Evolutionary conservation across 2,113 vertebrate genomes (phyloP).

Genomic region (Tamias sibiricus): DNA sequence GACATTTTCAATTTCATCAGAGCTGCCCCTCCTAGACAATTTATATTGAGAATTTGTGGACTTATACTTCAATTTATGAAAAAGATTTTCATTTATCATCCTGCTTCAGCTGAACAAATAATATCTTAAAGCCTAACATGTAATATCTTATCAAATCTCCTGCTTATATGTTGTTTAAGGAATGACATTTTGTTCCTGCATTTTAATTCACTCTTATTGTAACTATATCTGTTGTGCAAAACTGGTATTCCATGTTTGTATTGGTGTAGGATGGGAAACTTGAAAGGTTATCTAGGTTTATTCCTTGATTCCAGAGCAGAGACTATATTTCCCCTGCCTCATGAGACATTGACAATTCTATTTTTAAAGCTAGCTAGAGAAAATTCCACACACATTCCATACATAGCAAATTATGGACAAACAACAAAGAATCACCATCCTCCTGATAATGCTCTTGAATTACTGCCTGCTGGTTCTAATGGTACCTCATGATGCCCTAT

Average conservation of each 20-base stretch:
- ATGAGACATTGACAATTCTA: not conserved
- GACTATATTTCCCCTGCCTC: not conserved
- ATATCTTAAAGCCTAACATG: not conserved
- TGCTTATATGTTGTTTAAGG: not conserved
- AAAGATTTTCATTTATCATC: constrained; percentile 2
- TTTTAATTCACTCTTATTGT: not conserved
- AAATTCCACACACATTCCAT: not conserved
- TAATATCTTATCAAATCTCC: not conserved
- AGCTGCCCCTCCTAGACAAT: constrained; percentile 31
- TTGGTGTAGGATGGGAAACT: not conserved
- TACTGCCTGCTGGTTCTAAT: not conserved
- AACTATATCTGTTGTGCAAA: not conserved
- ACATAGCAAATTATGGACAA: not conserved
- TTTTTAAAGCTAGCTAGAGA: constrained; percentile 57
- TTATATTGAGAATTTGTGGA: not conserved
- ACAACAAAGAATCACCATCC: not conserved
- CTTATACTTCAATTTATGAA: not conserved
- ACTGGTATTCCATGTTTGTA: not conserved
- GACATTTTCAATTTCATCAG: constrained; percentile 53
- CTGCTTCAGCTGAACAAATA: not conserved
- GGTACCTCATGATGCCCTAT: not conserved
- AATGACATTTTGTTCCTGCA: not conserved
- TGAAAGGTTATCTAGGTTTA: not conserved
- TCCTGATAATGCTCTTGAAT: not conserved
- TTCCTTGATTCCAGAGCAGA: not conserved